phyloP scores from a whole-genome alignment of 2,113 vertebrate genomes.

The Mungos mungo region DNA sequence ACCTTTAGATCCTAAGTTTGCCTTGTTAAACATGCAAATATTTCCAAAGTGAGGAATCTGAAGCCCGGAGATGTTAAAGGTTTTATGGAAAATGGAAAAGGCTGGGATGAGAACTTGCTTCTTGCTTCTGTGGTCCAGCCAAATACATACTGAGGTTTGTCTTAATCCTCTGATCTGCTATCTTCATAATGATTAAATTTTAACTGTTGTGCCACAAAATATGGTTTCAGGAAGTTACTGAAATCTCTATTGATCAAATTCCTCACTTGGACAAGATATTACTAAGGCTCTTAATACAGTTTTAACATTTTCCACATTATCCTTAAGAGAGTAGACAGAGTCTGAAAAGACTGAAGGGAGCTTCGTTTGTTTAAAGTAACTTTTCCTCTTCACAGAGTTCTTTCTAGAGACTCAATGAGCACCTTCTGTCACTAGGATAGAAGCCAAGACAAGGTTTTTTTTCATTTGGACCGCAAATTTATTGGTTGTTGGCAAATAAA shows the following conservation, averaged over 20 bases:
- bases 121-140: not conserved
- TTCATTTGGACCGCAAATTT: not conserved
- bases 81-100: not conserved
- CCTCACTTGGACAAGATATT: not conserved
- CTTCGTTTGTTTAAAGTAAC: not conserved
- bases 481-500: not conserved
- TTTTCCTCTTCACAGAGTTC: not conserved
- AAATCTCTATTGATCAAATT: not conserved
- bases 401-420: not conserved
- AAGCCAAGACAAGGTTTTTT: not conserved
- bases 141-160: not conserved
- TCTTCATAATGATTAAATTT: not conserved
- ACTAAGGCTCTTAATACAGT: not conserved
- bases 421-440: not conserved
- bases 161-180: not conserved
- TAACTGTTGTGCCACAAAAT: not conserved
- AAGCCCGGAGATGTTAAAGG: not conserved
- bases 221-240: not conserved
- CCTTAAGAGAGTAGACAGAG: not conserved
- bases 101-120: not conserved
- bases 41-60: not conserved
- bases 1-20: not conserved
- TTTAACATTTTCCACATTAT: not conserved
- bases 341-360: not conserved
- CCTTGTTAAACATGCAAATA: not conserved